Evolutionary conservation across 2,797 vertebrate species (phyloP), one percentile per base, ranked within the genome.

Genomic region (Cossypha caffra): DNA sequence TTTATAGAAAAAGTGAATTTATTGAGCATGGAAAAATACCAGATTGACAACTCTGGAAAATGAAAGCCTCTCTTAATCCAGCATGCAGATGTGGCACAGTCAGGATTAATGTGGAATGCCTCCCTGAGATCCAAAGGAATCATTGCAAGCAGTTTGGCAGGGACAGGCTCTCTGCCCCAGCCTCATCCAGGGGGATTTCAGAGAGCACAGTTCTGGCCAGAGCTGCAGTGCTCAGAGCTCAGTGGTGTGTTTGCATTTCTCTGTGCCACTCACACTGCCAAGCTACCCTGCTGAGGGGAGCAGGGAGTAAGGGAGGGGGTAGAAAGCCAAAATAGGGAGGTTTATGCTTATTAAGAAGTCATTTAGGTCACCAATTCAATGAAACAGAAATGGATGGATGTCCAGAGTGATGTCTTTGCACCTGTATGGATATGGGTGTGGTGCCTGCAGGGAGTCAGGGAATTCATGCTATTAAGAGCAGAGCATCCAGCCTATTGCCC

Each of bases 1-100:
- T 96, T 96, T 94, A 51, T 88, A 75, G 69, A 51, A 76, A 54
- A 96, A 88, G 69, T 33, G 26, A 86, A 96, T 96, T 95, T 96
- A 84, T 82, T 68, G 69, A 68, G 82, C 47, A 86, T 29, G 84
- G 72, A 94, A 94, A 91, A 95, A 92, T 86, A 95, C 54, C 93
- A 75, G 47, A 95, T 95, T 95, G 93, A 90, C 81, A 84, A 59
- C 47, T 71, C 52, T 95, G 89, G 61, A 93, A 95, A 84, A 77
- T 59, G 64, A 88, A 92, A 94, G 43, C 67, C 74, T 81, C 55
- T 79, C 59, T 84, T 95, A 86, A 95, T 96, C 81, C 88, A 61
- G 67, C 5, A 5, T 57, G 73, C 90, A 92, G 73, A 94, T 93
- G 83, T 93, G 83, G 43, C 67, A 82, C 37, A 78, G 67, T 78